Percentiles rank a stretch among this genome's conserved stretches.
Evolutionary conservation across 2,113 vertebrate species (phyloP).

Genomic region (Stictonetta naevosa): DNA sequence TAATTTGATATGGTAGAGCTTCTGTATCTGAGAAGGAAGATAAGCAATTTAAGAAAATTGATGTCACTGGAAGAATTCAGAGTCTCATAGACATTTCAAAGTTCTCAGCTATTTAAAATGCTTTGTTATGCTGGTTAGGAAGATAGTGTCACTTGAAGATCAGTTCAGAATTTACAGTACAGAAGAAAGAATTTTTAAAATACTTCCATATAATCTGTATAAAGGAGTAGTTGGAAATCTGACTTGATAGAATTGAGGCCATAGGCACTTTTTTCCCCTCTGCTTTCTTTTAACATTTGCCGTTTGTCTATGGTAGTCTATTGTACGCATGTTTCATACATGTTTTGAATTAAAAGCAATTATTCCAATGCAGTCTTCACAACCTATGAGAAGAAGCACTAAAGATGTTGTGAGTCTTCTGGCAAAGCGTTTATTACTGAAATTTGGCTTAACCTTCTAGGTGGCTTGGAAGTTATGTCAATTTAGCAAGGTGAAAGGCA

Average conservation of each 20-base stretch:
- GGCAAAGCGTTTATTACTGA: background rate
- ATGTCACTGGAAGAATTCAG: background rate
- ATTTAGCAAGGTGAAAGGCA: background rate
- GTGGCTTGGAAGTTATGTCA: background rate
- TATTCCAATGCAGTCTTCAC: background rate
- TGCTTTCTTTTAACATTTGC: background rate
- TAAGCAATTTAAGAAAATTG: background rate
- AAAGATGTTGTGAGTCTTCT: background rate
- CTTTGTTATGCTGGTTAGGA: background rate
- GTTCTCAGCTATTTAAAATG: background rate
- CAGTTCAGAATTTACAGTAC: background rate
- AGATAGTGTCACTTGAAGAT: background rate
- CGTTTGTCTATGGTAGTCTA: background rate
- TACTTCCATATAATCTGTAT: background rate
- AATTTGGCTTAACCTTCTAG: background rate
- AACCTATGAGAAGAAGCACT: background rate
- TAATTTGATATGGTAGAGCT: background rate
- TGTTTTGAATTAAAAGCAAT: fast-evolving
- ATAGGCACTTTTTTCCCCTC: background rate
- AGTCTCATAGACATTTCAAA: background rate
- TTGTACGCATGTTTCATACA: background rate
- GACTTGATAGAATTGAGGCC: background rate
- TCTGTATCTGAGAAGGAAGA: background rate
- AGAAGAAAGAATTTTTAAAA: background rate
- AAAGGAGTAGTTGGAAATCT: background rate